A percentile compares a stretch with the other conserved stretches of the same genome.
phyloP scores from a whole-genome alignment of 92 coral and sea anemone species.

The Galaxea fascicularis region DNA sequence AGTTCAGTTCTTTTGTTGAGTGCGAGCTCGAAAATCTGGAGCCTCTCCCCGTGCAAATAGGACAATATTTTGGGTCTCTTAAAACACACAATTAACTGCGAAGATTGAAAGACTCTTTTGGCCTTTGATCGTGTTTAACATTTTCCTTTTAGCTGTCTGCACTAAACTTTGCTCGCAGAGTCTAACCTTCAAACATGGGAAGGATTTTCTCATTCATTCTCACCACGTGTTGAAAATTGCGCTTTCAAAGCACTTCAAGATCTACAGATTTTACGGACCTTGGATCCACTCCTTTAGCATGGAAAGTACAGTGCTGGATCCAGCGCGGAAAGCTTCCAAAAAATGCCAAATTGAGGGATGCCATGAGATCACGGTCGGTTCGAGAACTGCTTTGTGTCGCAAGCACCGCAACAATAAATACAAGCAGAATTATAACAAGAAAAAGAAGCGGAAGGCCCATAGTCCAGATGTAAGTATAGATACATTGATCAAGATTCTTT shows the following conservation, averaged over 20 bases:
- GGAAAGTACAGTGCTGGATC: conserved; percentile 65
- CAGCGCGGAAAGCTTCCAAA: conserved; percentile 55
- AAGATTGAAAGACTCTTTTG: neutral
- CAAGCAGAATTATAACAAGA: conserved; percentile 99
- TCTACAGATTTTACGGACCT: conserved; percentile 12
- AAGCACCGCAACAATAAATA: conserved; percentile 97
- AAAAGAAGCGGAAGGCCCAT: conserved; percentile 82
- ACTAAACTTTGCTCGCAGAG: neutral
- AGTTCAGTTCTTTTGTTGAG: conserved; percentile 41
- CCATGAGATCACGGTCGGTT: conserved; percentile 90
- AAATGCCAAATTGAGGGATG: conserved; percentile 97
- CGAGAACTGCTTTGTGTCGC: conserved; percentile 90
- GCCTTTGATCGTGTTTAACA: neutral
- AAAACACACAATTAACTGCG: neutral
- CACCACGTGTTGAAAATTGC: conserved; percentile 72
- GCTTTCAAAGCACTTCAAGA: conserved; percentile 9
- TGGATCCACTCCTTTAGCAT: conserved; percentile 29
- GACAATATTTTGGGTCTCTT: neutral
- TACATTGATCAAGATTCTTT: neutral
- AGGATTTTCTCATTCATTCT: conserved; percentile 73
- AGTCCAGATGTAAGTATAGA: conserved; percentile 74
- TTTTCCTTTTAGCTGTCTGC: neutral
- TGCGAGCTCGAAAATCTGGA: conserved; percentile 26
- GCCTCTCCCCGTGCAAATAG: neutral
- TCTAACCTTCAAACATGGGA: conserved; percentile 20